Conservation (phyloP, 2,797 vertebrate species). For the Falco peregrinus region DNA sequence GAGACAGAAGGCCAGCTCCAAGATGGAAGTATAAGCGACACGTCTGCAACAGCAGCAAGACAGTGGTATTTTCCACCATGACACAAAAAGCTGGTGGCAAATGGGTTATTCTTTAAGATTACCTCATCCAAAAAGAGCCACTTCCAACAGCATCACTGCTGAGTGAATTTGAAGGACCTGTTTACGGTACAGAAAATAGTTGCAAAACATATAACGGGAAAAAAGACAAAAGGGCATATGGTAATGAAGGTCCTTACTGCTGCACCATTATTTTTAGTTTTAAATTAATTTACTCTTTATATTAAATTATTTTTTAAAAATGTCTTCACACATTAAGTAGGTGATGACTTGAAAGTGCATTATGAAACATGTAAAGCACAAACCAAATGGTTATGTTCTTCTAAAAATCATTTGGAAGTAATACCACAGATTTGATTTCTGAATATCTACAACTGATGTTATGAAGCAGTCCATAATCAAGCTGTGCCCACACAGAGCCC, state of each 20-base stretch:
- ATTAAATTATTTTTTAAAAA: conserved; percentile 13
- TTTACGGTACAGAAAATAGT: neutral
- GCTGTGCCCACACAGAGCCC: conserved; percentile 49
- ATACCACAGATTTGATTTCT: neutral
- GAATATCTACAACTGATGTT: neutral
- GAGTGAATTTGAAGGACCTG: neutral
- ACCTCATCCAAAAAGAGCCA: neutral
- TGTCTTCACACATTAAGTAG: neutral
- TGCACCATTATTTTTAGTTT: conserved; percentile 43
- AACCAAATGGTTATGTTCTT: conserved; percentile 25
- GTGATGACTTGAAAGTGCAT: neutral
- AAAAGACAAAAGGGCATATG: neutral
- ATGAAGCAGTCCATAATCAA: neutral
- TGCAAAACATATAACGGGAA: neutral
- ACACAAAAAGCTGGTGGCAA: neutral
- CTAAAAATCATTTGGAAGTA: neutral
- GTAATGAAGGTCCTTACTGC: neutral
- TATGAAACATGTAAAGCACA: neutral
- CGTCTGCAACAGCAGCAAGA: neutral
- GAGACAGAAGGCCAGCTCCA: neutral
- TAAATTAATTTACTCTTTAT: conserved; percentile 30
- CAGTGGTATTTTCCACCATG: neutral
- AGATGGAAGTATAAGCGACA: neutral
- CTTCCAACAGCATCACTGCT: neutral
- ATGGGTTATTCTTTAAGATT: neutral